Evolutionary conservation across 2,888 invertebrate genomes (phyloP), one percentile per base, ranked within the genome.

Genomic region (Perdita meconis): DNA sequence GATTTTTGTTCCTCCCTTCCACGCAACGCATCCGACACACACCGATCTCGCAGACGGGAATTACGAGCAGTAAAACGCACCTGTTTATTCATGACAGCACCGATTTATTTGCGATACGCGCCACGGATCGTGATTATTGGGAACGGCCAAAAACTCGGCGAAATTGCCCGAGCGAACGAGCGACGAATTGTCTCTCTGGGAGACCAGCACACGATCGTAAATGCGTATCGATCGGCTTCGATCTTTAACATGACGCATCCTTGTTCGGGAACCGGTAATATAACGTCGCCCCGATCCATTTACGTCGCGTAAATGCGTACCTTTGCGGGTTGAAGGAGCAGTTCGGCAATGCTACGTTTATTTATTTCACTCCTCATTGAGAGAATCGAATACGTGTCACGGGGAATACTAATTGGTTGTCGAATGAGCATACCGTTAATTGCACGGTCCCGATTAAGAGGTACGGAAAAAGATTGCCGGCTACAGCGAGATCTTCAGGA

Each of bases 11-110:
- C n/a, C 42, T 5, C 42, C 26, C n/a, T n/a, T 10, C 16, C n/a
- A 16, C 34, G 16, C 34, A 8, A 10, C 16, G 44, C 30, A 30
- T 30, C 30, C 30, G 30, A 30, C 53, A 16, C 38, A 47, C 70
- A 8, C 19, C 47, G 67, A 80, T 74, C 68, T 82, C 77, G 68
- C 53, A 63, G 57, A 69, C 82, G 78, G 83, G 77, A 87, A 84
- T 83, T 82, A 84, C 84, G 83, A 86, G 81, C 80, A 79, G 86
- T 85, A 83, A 86, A 86, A 84, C 82, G 77, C 74, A 80, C 64
- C 68, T 77, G 74, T 81, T 80, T 74, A 78, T 69, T 77, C 79
- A 73, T 24, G 61, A 55, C 64, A 55, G 69, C 50, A 34, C 24
- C 63, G 56, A 76, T 80, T 83, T 79, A 77, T 81, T 81, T 77